Evolutionary conservation across 1,140 invertebrate genomes (phyloP), one percentile per base, ranked within the genome.

Genomic region (Leguminivora glycinivorella): DNA sequence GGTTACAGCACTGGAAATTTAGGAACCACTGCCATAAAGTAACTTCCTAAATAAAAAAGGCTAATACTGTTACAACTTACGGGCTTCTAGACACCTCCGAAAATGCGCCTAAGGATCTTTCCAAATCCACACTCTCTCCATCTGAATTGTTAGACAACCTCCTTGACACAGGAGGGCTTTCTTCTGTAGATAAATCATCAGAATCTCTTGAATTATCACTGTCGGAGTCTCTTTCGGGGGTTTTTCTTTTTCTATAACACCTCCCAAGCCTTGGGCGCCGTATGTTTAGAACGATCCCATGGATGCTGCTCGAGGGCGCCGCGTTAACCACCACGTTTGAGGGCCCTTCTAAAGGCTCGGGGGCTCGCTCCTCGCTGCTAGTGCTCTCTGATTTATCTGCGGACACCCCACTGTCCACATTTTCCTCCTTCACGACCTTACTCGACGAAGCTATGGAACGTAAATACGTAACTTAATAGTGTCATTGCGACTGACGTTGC

Each of bases 301-400:
- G 74, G 1, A 90, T 88, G 60, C 83, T 89, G 25, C 80, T 82
- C 1, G 87, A 89, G 17, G 89, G 83, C 1, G 81, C 84, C 5
- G 75, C 81, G n/a, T 79, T 75, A 1, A 87, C 85, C 4, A 88
- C 70, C 63, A 86, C 82, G 70, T 90, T 89, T 9, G 79, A 76
- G 10, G 84, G 87, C 0, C 74, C 86, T 52, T 79, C 81, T 5
- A 70, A 68, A 1, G 79, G 25, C 5, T 75, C 52, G 22, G 79
- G 69, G 5, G 67, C 73, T 3, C 75, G 77, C 63, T 89, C 88
- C 24, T 92, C 90, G 56, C 88, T 91, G 71, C 85, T 89, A 0
- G 87, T 89, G 68, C 90, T 92, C 73, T 92, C 91, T 24, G 90
- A 92, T 69, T 92, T 92, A 69, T 92, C 91, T 12, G 85, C 87